A percentile compares a stretch with the other conserved stretches of the same genome.
These are phyloP conservation scores for Phytoseiulus persimilis DNA, from an alignment of 2,888 invertebrate species.

Conservation along the genomic window DNA sequence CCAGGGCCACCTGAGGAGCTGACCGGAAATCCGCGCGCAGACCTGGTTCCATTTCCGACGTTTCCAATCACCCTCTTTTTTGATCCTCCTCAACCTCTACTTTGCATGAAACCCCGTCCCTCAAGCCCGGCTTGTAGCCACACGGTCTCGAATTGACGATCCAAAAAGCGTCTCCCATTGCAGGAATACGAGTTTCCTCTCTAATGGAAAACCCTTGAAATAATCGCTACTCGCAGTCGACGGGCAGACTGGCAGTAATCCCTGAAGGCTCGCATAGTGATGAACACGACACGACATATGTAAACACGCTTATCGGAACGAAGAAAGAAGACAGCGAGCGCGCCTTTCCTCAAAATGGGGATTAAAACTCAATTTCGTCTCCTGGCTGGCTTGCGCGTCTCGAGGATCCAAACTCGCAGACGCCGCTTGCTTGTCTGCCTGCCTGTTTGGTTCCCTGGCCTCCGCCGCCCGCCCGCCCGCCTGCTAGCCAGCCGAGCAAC, in stretches of 20 bases:
- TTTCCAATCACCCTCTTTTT: not conserved
- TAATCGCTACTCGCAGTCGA: not conserved
- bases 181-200: not conserved
- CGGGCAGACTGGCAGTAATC: not conserved
- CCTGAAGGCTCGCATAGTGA: conserved; percentile 11
- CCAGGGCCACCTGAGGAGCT: no score
- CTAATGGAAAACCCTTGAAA: not conserved
- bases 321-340: conserved; percentile 22
- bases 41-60: not conserved
- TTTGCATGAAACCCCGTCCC: not conserved
- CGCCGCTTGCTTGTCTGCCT: not conserved
- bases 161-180: not conserved
- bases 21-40: no score
- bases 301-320: conserved; percentile 38
- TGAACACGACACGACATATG: conserved; percentile 35
- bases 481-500: not conserved
- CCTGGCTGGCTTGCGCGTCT: conserved; percentile 5
- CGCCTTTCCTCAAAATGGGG: conserved; percentile 28
- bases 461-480: not conserved
- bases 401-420: not conserved
- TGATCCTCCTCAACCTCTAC: not conserved
- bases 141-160: not conserved
- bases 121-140: not conserved
- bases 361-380: conserved; percentile 35
- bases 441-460: not conserved